Conservation (phyloP, 2,797 vertebrate species). For the Falco columbarius region DNA sequence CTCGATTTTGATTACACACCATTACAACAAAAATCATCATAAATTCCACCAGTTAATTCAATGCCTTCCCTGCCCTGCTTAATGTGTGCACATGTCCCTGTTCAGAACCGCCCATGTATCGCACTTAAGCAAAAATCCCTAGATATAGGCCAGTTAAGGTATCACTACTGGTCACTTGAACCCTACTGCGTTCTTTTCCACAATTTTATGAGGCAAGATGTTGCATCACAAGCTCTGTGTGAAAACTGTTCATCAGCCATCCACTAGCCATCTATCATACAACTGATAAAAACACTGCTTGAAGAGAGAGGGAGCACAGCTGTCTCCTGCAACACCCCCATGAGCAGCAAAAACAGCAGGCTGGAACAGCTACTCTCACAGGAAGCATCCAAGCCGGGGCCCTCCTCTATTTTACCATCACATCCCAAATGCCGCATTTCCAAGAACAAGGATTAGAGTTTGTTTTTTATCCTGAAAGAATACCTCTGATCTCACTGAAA, state of each 20-base stretch:
- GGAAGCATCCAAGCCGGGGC: background rate
- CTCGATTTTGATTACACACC: background rate
- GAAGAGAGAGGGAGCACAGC: background rate
- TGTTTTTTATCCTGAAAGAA: background rate
- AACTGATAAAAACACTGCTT: background rate
- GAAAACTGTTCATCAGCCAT: background rate
- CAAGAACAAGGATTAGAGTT: background rate
- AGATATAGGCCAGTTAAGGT: background rate
- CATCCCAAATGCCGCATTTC: background rate
- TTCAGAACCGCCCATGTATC: background rate
- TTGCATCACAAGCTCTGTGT: background rate
- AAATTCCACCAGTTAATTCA: background rate
- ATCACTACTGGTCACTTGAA: background rate
- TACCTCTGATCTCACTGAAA: background rate
- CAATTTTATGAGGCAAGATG: background rate
- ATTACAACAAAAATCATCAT: background rate
- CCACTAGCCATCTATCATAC: background rate
- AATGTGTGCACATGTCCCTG: fast-evolving
- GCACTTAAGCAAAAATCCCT: background rate
- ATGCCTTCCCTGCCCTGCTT: background rate
- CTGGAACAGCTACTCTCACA: background rate
- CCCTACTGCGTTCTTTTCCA: background rate
- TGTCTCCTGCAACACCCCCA: background rate
- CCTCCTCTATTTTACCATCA: background rate
- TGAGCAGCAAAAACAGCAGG: background rate